phyloP scores from a whole-genome alignment of 1,140 invertebrate genomes.

The Triops cancriformis region DNA sequence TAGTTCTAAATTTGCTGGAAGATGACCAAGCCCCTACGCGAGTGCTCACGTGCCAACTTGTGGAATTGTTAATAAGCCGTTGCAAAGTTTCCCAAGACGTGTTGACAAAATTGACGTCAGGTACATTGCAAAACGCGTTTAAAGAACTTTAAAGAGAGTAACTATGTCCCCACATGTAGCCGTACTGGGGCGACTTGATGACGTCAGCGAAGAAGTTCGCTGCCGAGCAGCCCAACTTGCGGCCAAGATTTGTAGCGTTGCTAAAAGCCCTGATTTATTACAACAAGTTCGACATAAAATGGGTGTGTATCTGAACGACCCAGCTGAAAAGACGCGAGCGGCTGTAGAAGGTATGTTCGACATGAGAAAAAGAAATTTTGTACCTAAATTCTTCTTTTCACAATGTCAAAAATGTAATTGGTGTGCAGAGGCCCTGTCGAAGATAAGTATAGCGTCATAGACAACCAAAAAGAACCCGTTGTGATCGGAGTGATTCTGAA shows the following conservation, averaged over 20 bases:
- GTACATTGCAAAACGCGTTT: background rate
- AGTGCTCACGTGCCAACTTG: background rate
- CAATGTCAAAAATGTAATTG: background rate
- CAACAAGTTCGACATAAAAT: background rate
- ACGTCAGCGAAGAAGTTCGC: background rate
- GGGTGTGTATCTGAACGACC: background rate
- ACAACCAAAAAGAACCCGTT: no score
- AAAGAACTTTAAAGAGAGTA: background rate
- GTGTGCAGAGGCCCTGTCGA: background rate
- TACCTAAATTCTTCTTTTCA: background rate
- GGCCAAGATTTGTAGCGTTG: slow-evolving; percentile 1
- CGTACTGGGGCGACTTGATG: background rate
- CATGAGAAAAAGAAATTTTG: background rate
- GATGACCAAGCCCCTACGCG: background rate
- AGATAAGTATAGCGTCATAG: background rate
- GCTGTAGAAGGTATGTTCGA: background rate
- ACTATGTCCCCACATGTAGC: background rate
- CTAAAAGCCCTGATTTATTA: background rate
- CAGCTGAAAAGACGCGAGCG: background rate
- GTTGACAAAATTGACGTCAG: background rate
- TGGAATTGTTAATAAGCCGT: background rate
- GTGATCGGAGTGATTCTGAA: no score
- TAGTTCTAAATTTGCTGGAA: background rate
- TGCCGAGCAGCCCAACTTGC: background rate
- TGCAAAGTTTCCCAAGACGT: background rate